These are phyloP conservation scores for Columbina picui DNA, from an alignment of 2,113 vertebrate genomes.

Conservation along the genomic window DNA sequence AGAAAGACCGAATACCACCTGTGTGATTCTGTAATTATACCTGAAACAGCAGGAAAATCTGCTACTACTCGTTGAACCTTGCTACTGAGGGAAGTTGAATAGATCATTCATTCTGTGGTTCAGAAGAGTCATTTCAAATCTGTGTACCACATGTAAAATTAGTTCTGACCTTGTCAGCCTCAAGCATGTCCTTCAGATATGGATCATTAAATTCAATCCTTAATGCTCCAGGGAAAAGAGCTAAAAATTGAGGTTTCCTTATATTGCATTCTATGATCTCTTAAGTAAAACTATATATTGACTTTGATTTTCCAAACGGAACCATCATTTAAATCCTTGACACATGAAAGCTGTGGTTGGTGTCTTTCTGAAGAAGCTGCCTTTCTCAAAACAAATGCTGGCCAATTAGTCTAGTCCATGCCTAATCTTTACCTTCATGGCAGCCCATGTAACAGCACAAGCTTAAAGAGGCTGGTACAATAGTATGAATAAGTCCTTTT, in stretches of 20 bases:
- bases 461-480: not conserved
- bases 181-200: conserved; percentile 48
- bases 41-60: conserved; percentile 52
- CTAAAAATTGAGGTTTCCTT: not conserved
- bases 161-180: conserved; percentile 55
- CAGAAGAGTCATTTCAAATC: conserved; percentile 49
- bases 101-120: conserved; percentile 55
- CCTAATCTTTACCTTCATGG: not conserved
- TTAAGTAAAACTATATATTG: not conserved
- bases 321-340: not conserved
- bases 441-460: not conserved
- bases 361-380: not conserved
- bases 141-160: conserved; percentile 66
- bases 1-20: conserved; percentile 25
- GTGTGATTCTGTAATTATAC: conserved; percentile 26
- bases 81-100: conserved; percentile 42
- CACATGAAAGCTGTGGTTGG: not conserved
- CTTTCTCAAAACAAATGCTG: not conserved
- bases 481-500: not conserved
- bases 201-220: conserved; percentile 65
- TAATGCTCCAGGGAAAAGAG: not conserved
- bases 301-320: conserved; percentile 25
- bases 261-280: not conserved
- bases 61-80: conserved; percentile 17
- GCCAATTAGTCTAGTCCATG: not conserved